phyloP scores from a whole-genome alignment of 1,140 invertebrate species.

The Lepidurus apus region DNA sequence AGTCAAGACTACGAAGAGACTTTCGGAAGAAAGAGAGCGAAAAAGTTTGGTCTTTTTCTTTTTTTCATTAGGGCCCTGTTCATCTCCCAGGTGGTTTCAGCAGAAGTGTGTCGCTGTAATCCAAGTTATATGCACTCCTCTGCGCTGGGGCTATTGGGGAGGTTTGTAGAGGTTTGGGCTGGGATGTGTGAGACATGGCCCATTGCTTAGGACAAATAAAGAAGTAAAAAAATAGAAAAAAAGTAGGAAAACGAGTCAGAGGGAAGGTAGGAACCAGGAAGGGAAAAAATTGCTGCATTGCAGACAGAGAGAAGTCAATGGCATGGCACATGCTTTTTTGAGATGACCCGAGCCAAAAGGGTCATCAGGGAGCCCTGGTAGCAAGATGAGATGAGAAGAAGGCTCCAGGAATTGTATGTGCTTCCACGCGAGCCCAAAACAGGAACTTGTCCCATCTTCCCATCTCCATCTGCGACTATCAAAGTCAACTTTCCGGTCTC shows the following conservation, averaged over 20 bases:
- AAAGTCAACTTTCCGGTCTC: slow-evolving; percentile 4
- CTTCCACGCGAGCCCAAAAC: background rate
- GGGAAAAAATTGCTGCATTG: background rate
- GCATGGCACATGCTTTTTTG: slow-evolving; percentile 15
- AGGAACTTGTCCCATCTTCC: background rate
- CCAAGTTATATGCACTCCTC: too few relatives aligned
- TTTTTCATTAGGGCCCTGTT: background rate
- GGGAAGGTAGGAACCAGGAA: too few relatives aligned
- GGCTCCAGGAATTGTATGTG: background rate
- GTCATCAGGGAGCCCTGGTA: background rate
- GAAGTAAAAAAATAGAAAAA: background rate
- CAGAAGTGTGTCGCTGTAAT: too few relatives aligned
- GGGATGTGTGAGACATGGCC: too few relatives aligned
- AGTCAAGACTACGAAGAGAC: too few relatives aligned
- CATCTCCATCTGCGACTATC: background rate
- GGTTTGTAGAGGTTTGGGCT: too few relatives aligned
- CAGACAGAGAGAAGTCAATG: background rate
- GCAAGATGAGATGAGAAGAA: background rate
- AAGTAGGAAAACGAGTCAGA: background rate
- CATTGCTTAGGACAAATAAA: background rate
- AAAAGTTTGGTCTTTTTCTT: background rate
- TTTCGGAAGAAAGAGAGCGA: background rate
- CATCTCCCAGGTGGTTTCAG: too few relatives aligned
- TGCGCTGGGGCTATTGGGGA: too few relatives aligned
- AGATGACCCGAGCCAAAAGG: slow-evolving; percentile 9